Base-by-base conservation (phyloP, 1,140 invertebrate genomes). In the Acromyrmex heyeri region DNA sequence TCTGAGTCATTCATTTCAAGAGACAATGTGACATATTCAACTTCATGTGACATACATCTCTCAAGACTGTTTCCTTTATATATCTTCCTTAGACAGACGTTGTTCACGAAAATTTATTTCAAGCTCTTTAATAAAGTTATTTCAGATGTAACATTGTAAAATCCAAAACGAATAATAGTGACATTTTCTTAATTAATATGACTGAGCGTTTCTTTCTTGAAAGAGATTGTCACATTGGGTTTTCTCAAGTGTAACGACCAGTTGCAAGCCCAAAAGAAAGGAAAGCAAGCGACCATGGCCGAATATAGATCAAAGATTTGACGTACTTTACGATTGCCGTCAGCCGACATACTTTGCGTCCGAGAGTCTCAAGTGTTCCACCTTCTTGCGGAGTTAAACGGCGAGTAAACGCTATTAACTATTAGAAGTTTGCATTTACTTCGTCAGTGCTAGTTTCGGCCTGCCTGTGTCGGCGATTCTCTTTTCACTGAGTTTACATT, bases 241-340 rank as follows among this genome's bases (percentile, higher is more conserved):
- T 83, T 83, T 83, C 69, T 70, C 69, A 18, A 3, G 3, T 27
- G 27, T 30, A 27, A 24, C 48, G 50, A 30, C 53, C 78, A 82
- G 30, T 73, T 38, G 55, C 27, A 73, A 24, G 27, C 7, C 8
- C 0, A 48, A 18, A 59, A 73, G 38, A 82, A 59, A 59, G n/a
- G 3, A n/a, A 50, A 53, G 53, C 83, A 81, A 86, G 67, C 14
- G 34, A 34, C 53, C 55, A 21, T 48, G 27, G 77, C 89, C 88
- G 90, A 94, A 94, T 94, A 94, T 94, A 94, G 94, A 94, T 94
- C 93, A 94, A 94, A 94, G 93, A 91, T 92, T 87, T 93, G 91
- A 94, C 93, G 92, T 92, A 92, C 92, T 94, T 94, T 92, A 94
- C 92, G 93, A 94, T 94, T 88, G 87, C 88, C 70, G 81, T 65